Base-by-base conservation (phyloP, 1,140 invertebrate species). In the Globodera ellingtonae region DNA sequence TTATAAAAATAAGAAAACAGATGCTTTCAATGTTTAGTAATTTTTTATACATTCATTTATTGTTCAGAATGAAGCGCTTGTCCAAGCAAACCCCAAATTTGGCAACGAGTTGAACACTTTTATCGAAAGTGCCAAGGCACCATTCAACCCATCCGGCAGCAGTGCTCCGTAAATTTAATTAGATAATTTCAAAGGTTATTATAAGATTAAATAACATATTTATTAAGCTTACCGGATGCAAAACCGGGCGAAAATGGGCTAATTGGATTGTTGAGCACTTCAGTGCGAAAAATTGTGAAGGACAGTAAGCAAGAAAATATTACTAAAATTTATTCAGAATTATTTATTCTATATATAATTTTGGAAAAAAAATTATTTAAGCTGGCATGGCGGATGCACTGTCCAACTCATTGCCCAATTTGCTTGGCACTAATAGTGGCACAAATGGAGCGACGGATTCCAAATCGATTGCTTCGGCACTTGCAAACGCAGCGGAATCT, bases 231-330 rank as follows among this genome's bases (percentile, higher is more conserved):
- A 62, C 87, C 87, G n/a, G 88, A 86, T 72, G 88, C 85, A 15
- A 86, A 85, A 65, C 87, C 87, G n/a, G 87, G 87, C 59, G 88
- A 89, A 76, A 89, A 89, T 74, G 87, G 87, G 69, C 81, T 89
- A 7, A 89, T 89, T 65, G 87, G 87, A 24, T 79, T 89, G 44
- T 74, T 89, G 10, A 87, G 87, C 75, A 88, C 75, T 70, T 89
- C 88, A 62, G 85, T 89, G 70, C 81, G 87, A 50, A 88, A 89
- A 78, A 74, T 89, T 35, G 86, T 89, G 75, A 88, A 89, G 74
- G 87, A 89, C 35, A 86, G 87, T 88, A 74, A 86, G 87, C 79
- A 8, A 21, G 50, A 18, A 62, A 62, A 18, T 15, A 62, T 62
- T 62, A 15, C 4, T 6, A 62, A 62, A 62, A 62, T 72, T 35